These are phyloP conservation scores for Philhelius pedissequus DNA, from an alignment of 2,888 invertebrate species.

Conservation along the genomic window DNA sequence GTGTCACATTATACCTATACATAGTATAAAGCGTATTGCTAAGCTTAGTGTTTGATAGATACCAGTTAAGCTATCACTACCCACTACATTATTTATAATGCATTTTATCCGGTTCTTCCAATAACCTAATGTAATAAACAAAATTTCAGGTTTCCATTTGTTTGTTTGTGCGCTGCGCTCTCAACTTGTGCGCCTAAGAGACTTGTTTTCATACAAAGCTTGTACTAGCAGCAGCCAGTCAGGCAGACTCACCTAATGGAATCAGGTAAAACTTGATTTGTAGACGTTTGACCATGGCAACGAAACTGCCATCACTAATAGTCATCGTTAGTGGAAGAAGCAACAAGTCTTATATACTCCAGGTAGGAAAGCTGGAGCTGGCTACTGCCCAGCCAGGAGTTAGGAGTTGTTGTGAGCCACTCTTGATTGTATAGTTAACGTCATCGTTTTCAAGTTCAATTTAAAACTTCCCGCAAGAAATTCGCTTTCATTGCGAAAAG, in stretches of 20 bases:
- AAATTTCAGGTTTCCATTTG: conserved; percentile 64
- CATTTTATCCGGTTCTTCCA: conserved; percentile 41
- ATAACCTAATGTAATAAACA: conserved; percentile 61
- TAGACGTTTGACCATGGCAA: conserved; percentile 60
- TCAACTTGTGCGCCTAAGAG: neutral
- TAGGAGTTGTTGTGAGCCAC: neutral
- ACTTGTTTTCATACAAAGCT: conserved; percentile 17
- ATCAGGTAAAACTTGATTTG: conserved; percentile 64
- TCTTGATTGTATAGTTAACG: neutral
- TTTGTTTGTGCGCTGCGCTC: conserved; percentile 16
- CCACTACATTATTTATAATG: conserved; percentile 22
- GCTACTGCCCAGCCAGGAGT: neutral
- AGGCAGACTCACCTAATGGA: conserved; percentile 44
- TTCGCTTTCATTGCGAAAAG: conserved; percentile 58
- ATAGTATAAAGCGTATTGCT: too few relatives aligned
- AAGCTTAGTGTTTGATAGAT: neutral
- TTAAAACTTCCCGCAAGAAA: conserved; percentile 36
- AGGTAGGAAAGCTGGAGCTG: neutral
- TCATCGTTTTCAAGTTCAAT: conserved; percentile 33
- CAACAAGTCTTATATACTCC: neutral
- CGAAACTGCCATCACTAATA: conserved; percentile 20
- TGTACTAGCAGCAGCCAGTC: neutral
- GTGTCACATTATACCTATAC: conserved; percentile 20
- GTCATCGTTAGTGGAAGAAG: neutral
- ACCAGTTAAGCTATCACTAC: conserved; percentile 7